Percentiles rank a stretch among this genome's conserved stretches.
phyloP scores from a whole-genome alignment of 1,140 invertebrate genomes.

The Trigoniulus corallinus region DNA sequence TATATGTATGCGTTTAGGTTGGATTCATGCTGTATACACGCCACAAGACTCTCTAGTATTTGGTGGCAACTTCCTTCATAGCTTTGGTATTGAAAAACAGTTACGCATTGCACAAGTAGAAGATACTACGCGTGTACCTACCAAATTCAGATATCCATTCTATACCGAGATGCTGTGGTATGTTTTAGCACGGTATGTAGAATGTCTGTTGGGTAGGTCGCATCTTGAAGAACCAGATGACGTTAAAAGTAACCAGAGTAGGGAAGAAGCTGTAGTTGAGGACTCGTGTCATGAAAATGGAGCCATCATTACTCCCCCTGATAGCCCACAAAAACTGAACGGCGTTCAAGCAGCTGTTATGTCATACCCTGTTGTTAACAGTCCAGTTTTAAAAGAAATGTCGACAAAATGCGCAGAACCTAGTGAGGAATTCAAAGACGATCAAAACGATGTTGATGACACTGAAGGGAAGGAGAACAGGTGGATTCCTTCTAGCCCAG shows the following conservation, averaged over 20 bases:
- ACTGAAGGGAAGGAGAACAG: constrained; percentile 12
- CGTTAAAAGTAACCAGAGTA: constrained; percentile 15
- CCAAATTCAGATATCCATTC: constrained; percentile 94
- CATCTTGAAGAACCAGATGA: constrained; percentile 39
- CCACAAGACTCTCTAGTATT: constrained; percentile 90
- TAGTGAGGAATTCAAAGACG: too few species aligned
- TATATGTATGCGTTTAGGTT: constrained; percentile 43
- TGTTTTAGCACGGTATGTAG: constrained; percentile 81
- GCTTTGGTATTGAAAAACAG: constrained; percentile 52
- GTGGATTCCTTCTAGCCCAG: too few species aligned
- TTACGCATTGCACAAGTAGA: constrained; percentile 75
- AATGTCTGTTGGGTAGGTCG: constrained; percentile 63
- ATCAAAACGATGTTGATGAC: too few species aligned
- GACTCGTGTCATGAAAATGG: constrained; percentile 11
- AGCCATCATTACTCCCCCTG: constrained; percentile 5
- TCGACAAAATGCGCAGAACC: too few species aligned
- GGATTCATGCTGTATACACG: constrained; percentile 97
- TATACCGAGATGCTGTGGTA: constrained; percentile 98
- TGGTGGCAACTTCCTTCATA: constrained; percentile 95
- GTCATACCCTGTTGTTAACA: too few species aligned
- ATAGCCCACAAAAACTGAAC: not conserved
- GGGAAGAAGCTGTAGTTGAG: not conserved
- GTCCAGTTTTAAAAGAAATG: too few species aligned
- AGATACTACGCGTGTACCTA: constrained; percentile 78
- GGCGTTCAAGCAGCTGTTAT: too few species aligned